These are phyloP conservation scores for Strigamia crassipes DNA, from an alignment of 2,888 invertebrate genomes.

Conservation along the genomic window DNA sequence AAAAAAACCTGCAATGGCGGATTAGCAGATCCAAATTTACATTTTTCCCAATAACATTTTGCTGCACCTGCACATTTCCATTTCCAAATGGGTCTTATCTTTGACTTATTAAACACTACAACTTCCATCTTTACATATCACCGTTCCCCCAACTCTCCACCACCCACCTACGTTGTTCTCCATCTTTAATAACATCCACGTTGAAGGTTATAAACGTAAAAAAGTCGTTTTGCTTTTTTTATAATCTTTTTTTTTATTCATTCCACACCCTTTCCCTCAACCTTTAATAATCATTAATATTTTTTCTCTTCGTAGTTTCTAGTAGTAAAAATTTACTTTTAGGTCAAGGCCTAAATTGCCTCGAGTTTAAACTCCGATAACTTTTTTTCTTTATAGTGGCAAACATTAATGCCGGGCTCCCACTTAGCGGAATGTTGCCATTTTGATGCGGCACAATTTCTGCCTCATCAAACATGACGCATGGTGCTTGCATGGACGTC, in stretches of 20 bases:
- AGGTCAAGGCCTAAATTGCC: background rate
- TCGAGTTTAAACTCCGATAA: too few species aligned
- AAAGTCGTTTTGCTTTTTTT: background rate
- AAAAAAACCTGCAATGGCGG: background rate
- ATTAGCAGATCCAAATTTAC: background rate
- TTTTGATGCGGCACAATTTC: too few species aligned
- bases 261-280: background rate
- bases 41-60: conserved; percentile 2
- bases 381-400: too few species aligned
- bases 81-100: background rate
- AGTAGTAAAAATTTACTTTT: background rate
- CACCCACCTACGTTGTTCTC: background rate
- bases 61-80: background rate
- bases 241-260: background rate
- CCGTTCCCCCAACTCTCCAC: too few species aligned
- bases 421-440: too few species aligned
- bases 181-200: background rate
- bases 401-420: too few species aligned
- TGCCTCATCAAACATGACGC: too few species aligned
- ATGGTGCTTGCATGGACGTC: too few species aligned
- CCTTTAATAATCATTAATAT: background rate
- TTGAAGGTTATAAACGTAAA: background rate
- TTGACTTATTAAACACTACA: background rate
- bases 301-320: background rate
- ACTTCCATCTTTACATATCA: background rate